Evolutionary conservation across 2,797 vertebrate species (phyloP), one percentile per base, ranked within the genome.

Genomic region (Gastrophryne carolinensis): DNA sequence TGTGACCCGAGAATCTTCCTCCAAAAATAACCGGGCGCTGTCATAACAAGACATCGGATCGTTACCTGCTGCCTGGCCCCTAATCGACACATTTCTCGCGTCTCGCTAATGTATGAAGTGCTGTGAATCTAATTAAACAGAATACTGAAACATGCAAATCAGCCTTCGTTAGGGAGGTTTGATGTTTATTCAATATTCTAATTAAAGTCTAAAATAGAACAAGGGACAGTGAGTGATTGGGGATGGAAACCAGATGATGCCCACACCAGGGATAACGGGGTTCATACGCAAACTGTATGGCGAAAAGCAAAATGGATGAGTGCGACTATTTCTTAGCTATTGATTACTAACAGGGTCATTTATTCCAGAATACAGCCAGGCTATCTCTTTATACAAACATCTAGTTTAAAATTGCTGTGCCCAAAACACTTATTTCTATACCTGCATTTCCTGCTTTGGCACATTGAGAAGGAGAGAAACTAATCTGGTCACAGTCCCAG

Each of bases 171-270:
- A 34, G 23, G n/a, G 12, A 56, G 3, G 37, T 13, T 23, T 19
- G 34, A 60, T 58, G 62, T 74, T 66, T 67, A 75, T 66, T 50
- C 63, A 50, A 52, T 60, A 75, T 50, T 67, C 27, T n/a, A 52
- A 67, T 66, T 11, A 57, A 13, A 30, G 7, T 23, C 39, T 58
- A 5, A 66, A 49, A 49, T 64, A 29, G n/a, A 56, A 47, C 7
- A 11, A 15, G 60, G 5, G 27, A 11, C 39, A 44, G 39, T 17
- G 15, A n/a, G 39, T 6, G 39, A 44, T 13, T 44, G 39, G 13
- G 17, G 39, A 44, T 44, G 39, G 15, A 17, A 44, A 17, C 13
- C 39, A 5, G 39, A 44, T 15, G 39, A n/a, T 44, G 39, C 17
- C 13, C 15, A 17, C 17, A n/a, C 39, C 39, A 44, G 39, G 39